Base-by-base conservation (phyloP, 2,113 vertebrate genomes). In the Rhinolophus ferrumequinum region DNA sequence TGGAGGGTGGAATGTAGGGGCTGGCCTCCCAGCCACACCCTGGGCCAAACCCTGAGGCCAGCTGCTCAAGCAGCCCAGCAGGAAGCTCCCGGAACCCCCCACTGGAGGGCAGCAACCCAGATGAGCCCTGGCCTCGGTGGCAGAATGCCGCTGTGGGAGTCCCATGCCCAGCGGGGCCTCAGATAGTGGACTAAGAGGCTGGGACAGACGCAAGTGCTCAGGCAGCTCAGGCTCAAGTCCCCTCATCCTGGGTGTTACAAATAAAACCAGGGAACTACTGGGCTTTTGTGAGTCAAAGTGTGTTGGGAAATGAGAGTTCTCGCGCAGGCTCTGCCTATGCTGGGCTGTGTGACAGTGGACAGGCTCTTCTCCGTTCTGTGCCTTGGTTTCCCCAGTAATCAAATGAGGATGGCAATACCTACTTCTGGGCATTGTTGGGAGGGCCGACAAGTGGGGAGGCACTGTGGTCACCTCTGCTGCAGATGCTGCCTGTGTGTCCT, bases 141-240 rank as follows among this genome's bases (percentile, higher is more conserved):
- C 0, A 14, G 9, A 2, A 8, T 2, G n/a, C 10, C 1, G 0
- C 56, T 0, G 6, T 3, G 6, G 33, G 69, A 35, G 50, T 14
- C 62, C 16, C 15, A 0, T 0, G 1, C 10, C 16, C 1, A 0
- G 6, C 13, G 18, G 15, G 30, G 33, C 66, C 5, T 1, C 0
- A 0, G 15, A 1, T 0, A 5, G 9, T 19, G 3, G 56, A 4
- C 69, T 5, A 0, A 8, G 18, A 30, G 66, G 13, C 35, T 10
- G 0, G 14, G 52, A 33, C 19, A 14, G 13, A 28, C 0, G 3
- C 0, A 9, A 4, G 35, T 0, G 7, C 60, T 10, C 70, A 0
- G 18, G 19, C 24, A 0, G 8, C 2, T 0, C 0, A 3, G 6
- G 50, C n/a, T 12, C 30, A 24, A 15, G 6, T 0, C 13, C 5